Conservation (phyloP, 2,113 vertebrate species). For the Mandrillus leucophaeus region DNA sequence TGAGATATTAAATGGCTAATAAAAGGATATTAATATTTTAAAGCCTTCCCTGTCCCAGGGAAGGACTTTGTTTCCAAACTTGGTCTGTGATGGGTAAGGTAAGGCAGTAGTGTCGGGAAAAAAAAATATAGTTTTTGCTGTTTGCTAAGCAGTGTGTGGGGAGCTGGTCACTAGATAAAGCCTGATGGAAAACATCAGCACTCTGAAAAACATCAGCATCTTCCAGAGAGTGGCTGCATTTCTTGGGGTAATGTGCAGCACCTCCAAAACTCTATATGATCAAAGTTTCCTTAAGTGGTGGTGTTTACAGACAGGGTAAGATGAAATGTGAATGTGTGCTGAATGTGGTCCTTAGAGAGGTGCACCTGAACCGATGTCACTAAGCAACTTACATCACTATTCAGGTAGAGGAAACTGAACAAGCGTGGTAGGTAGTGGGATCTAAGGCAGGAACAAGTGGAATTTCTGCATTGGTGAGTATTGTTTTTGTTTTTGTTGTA, state of each 20-base stretch:
- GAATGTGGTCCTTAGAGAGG: not conserved
- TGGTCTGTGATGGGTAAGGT: not conserved
- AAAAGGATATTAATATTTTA: not conserved
- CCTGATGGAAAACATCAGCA: not conserved
- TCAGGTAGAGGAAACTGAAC: not conserved
- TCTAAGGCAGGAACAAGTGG: not conserved
- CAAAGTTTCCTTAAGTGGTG: not conserved
- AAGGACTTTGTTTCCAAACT: not conserved
- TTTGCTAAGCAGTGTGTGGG: not conserved
- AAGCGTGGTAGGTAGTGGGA: too few species aligned
- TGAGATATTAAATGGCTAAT: not conserved
- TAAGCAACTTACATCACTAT: not conserved
- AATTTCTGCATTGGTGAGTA: too few species aligned
- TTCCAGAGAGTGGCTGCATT: not conserved
- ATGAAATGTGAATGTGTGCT: not conserved
- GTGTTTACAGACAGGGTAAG: not conserved
- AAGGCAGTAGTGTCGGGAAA: not conserved
- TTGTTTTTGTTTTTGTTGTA: not conserved
- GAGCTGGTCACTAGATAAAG: not conserved
- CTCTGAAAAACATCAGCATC: not conserved
- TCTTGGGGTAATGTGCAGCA: not conserved
- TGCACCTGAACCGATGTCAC: not conserved
- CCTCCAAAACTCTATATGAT: not conserved
- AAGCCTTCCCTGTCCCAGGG: not conserved
- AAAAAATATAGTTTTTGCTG: not conserved